Conservation (phyloP, 1,140 invertebrate genomes). For the Papilio xuthus region DNA sequence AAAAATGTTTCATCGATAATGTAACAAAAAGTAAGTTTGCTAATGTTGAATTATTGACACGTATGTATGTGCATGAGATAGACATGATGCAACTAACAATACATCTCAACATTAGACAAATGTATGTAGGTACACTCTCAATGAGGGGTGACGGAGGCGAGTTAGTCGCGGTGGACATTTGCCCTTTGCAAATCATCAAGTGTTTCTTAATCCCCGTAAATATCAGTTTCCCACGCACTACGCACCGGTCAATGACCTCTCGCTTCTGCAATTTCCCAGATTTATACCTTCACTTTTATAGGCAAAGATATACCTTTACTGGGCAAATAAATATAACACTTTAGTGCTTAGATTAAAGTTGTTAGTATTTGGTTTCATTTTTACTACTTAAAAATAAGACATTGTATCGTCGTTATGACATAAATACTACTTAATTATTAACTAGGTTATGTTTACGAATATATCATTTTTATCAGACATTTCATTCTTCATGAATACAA, state of each 20-base stretch:
- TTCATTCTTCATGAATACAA: neutral
- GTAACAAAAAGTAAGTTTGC: too few relatives aligned
- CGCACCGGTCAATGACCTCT: conserved; percentile 50
- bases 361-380: neutral
- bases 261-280: conserved; percentile 51
- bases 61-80: too few relatives aligned
- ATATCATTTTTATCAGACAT: neutral
- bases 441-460: too few relatives aligned
- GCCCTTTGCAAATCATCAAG: conserved; percentile 13
- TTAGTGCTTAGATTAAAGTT: neutral
- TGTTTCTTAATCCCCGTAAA: conserved; percentile 40
- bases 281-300: conserved; percentile 53
- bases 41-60: too few relatives aligned
- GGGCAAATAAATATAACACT: neutral
- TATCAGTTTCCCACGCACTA: conserved; percentile 53
- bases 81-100: neutral
- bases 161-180: neutral
- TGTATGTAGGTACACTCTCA: neutral
- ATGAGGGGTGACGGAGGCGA: neutral
- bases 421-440: too few relatives aligned
- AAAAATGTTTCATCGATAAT: too few relatives aligned
- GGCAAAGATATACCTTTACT: neutral
- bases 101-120: neutral
- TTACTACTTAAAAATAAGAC: too few relatives aligned
- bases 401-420: too few relatives aligned